phyloP scores from a whole-genome alignment of 2,797 vertebrate species.

The Masticophis lateralis region DNA sequence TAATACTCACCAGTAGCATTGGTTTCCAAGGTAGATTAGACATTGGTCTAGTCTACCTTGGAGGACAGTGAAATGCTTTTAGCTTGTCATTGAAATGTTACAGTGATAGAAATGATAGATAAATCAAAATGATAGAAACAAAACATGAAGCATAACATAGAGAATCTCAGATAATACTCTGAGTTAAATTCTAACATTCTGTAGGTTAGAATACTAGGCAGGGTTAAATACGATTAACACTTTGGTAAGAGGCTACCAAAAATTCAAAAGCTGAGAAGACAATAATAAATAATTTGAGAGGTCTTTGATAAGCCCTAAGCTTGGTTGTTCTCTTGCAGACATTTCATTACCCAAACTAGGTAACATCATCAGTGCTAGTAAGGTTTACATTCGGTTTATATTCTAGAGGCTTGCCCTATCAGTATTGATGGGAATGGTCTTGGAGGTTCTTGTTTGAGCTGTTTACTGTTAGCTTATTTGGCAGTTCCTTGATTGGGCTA shows the following conservation, averaged over 20 bases:
- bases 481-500: not conserved
- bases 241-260: not conserved
- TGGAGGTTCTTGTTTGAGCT: not conserved
- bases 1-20: not conserved
- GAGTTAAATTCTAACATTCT: not conserved
- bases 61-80: not conserved
- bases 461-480: not conserved
- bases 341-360: not conserved
- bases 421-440: not conserved
- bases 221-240: not conserved
- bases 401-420: not conserved
- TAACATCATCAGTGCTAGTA: not conserved
- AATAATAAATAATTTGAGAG: not conserved
- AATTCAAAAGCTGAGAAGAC: not conserved
- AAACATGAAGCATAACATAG: not conserved
- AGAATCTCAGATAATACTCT: not conserved
- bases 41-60: not conserved
- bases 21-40: not conserved
- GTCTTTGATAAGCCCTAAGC: not conserved
- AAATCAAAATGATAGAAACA: not conserved
- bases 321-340: not conserved
- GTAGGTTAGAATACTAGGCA: not conserved
- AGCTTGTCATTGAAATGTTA: not conserved
- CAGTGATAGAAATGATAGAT: not conserved
- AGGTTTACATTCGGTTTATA: not conserved